Evolutionary conservation across 1,140 invertebrate species (phyloP).

Genomic region (Adoxophyes honmai): DNA sequence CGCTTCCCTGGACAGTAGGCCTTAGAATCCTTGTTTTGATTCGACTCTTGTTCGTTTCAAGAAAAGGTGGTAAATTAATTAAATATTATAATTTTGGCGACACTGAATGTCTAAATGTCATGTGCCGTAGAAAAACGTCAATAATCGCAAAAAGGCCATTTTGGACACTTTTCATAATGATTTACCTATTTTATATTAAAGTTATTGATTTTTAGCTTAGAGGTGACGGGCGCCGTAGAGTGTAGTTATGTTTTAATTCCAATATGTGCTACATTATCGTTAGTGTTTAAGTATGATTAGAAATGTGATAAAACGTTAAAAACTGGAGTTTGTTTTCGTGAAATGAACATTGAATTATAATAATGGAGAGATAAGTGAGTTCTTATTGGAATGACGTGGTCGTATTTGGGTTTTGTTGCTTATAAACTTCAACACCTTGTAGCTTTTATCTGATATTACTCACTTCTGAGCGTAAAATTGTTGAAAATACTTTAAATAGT

Average conservation of each 20-base stretch:
- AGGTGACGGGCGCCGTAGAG: slow-evolving; percentile 27
- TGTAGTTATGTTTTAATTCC: slow-evolving; percentile 18
- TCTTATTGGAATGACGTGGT: slow-evolving; percentile 8
- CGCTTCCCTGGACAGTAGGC: too few relatives aligned
- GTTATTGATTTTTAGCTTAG: slow-evolving; percentile 55
- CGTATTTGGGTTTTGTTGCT: slow-evolving; percentile 5
- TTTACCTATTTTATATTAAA: slow-evolving; percentile 33
- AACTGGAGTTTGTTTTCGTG: slow-evolving; percentile 7
- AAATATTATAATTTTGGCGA: slow-evolving; percentile 20
- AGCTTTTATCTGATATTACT: too few relatives aligned
- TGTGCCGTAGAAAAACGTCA: slow-evolving; percentile 40
- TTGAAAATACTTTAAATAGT: too few relatives aligned
- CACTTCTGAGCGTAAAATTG: too few relatives aligned
- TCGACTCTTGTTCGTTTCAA: too few relatives aligned
- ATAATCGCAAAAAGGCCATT: slow-evolving; percentile 48
- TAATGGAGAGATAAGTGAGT: not conserved
- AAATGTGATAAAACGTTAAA: not conserved
- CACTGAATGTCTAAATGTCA: slow-evolving; percentile 27
- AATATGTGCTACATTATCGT: slow-evolving; percentile 14
- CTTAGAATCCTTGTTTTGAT: too few relatives aligned
- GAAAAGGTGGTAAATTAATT: too few relatives aligned
- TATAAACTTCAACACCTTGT: too few relatives aligned
- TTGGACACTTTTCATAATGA: slow-evolving; percentile 52
- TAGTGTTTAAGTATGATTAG: not conserved
- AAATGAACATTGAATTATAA: not conserved